Percentiles rank a stretch among this genome's conserved stretches.
Evolutionary conservation across 2,888 invertebrate species (phyloP).

Genomic region (Lobophora halterata): DNA sequence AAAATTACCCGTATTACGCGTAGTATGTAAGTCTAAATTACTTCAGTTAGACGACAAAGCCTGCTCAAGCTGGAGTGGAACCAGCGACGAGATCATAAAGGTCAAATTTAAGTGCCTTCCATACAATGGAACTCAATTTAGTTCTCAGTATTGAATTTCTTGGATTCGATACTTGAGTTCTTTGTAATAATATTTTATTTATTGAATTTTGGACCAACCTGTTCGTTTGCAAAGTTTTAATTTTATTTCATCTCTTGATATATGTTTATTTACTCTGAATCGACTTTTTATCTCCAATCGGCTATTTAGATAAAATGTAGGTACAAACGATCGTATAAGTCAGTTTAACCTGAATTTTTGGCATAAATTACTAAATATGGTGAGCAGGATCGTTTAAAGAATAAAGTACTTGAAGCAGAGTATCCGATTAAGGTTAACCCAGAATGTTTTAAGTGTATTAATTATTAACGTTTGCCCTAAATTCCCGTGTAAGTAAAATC

Average conservation of each 20-base stretch:
- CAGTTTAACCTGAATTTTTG: constrained; percentile 16
- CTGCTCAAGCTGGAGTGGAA: constrained; percentile 15
- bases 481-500: constrained; percentile 9
- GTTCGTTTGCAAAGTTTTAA: constrained; percentile 8
- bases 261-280: constrained; percentile 9
- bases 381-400: constrained; percentile 11
- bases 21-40: constrained; percentile 11
- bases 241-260: constrained; percentile 11
- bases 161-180: constrained; percentile 9
- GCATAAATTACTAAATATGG: constrained; percentile 15
- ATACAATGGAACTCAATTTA: constrained; percentile 19
- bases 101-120: constrained; percentile 14
- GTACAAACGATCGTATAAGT: constrained; percentile 8
- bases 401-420: constrained; percentile 12
- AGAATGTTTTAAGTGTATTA: constrained; percentile 18
- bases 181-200: constrained; percentile 7
- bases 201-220: constrained; percentile 8
- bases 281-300: constrained; percentile 7
- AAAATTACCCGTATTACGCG: constrained; percentile 24
- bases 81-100: constrained; percentile 7
- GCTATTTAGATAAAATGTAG: constrained; percentile 5
- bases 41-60: constrained; percentile 11
- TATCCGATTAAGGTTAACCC: constrained; percentile 9
- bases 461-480: constrained; percentile 17
- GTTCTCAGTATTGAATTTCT: constrained; percentile 13